phyloP scores from a whole-genome alignment of 2,113 vertebrate genomes.

The Mesocricetus auratus region DNA sequence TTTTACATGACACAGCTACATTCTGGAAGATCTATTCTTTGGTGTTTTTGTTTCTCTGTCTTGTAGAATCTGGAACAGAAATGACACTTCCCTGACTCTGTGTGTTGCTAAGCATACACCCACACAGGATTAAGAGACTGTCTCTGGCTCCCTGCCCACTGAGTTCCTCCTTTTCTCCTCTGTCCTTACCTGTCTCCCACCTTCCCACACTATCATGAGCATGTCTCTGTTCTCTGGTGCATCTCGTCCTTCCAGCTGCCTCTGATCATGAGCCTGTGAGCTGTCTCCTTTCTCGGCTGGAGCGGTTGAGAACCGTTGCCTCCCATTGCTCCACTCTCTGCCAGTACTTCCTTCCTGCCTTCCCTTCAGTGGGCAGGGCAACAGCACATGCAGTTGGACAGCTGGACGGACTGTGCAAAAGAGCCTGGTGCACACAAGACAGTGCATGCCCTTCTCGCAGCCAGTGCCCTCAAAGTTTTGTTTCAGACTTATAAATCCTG shows the following conservation, averaged over 20 bases:
- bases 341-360: not conserved
- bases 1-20: not conserved
- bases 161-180: not conserved
- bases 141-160: not conserved
- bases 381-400: not conserved
- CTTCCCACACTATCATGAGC: not conserved
- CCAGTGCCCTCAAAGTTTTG: not conserved
- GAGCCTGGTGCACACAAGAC: not conserved
- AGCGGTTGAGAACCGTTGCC: not conserved
- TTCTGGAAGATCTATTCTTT: not conserved
- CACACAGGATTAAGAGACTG: not conserved
- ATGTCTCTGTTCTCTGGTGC: not conserved
- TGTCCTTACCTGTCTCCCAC: no score
- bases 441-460: not conserved
- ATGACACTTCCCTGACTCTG: not conserved
- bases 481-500: not conserved
- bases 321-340: not conserved
- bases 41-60: not conserved
- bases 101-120: not conserved
- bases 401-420: not conserved
- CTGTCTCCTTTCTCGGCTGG: not conserved
- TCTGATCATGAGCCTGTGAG: not conserved
- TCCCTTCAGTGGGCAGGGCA: not conserved
- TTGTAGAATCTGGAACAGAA: not conserved
- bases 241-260: not conserved